phyloP scores from a whole-genome alignment of 2,888 invertebrate species.

The Leucoptera coffeella region DNA sequence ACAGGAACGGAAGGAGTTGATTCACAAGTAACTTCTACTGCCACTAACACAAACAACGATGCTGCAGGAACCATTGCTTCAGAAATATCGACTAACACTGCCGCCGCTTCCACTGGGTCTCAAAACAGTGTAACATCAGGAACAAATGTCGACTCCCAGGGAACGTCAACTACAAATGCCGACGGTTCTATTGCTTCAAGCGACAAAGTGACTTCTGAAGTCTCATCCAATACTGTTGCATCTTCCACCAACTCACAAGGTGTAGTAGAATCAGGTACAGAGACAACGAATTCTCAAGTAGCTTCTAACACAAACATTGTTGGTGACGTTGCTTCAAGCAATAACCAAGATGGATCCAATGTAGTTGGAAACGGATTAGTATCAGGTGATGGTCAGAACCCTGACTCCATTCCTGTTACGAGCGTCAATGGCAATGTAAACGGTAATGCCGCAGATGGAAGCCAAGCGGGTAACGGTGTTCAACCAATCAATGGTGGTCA shows the following conservation, averaged over 20 bases:
- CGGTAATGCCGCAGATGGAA: too few relatives aligned
- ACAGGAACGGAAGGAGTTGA: background rate
- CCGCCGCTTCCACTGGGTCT: background rate
- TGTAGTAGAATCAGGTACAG: too few relatives aligned
- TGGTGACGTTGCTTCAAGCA: background rate
- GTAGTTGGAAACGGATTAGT: too few relatives aligned
- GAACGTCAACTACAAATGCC: conserved; percentile 2
- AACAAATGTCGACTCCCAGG: background rate
- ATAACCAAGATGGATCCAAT: background rate
- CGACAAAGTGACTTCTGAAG: background rate
- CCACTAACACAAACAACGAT: too few relatives aligned
- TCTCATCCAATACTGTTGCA: background rate
- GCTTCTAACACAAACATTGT: background rate
- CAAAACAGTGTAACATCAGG: conserved; percentile 1
- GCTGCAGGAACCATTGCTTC: background rate
- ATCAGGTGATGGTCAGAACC: too few relatives aligned
- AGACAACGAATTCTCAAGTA: background rate
- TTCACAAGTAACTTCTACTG: too few relatives aligned
- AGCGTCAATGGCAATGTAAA: too few relatives aligned
- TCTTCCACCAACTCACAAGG: too few relatives aligned
- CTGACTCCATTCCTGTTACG: background rate
- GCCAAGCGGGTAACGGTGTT: too few relatives aligned
- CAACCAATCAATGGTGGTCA: too few relatives aligned
- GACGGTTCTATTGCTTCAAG: background rate
- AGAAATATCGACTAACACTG: background rate